A percentile compares a stretch with the other conserved stretches of the same genome.
phyloP scores from a whole-genome alignment of 2,113 vertebrate species.

The Cairina moschata region DNA sequence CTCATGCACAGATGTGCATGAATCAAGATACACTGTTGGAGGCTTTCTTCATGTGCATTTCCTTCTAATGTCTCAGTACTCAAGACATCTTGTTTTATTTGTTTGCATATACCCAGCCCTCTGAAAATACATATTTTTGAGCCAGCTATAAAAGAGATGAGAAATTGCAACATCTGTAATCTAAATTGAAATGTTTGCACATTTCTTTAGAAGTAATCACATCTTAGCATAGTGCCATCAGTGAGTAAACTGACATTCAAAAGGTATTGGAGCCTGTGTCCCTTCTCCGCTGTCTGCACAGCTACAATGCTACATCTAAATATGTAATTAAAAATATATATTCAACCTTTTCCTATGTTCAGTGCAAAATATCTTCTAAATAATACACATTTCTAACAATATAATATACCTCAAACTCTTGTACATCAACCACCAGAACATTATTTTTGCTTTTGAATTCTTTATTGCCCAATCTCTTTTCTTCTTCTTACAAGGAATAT shows the following conservation, averaged over 20 bases:
- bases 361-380: background rate
- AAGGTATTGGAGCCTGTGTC: background rate
- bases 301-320: background rate
- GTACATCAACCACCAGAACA: background rate
- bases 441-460: background rate
- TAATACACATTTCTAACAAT: background rate
- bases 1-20: background rate
- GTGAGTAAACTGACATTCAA: background rate
- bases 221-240: background rate
- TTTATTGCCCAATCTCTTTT: background rate
- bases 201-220: background rate
- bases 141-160: accelerated
- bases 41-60: background rate
- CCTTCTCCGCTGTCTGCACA: background rate
- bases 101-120: accelerated
- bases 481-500: background rate
- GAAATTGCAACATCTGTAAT: background rate
- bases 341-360: background rate
- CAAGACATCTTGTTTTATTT: background rate
- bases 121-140: background rate
- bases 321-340: background rate
- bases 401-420: background rate
- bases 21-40: background rate
- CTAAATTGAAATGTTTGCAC: background rate
- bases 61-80: background rate